Conservation (phyloP, 2,797 vertebrate genomes). For the Etheostoma nigrum region DNA sequence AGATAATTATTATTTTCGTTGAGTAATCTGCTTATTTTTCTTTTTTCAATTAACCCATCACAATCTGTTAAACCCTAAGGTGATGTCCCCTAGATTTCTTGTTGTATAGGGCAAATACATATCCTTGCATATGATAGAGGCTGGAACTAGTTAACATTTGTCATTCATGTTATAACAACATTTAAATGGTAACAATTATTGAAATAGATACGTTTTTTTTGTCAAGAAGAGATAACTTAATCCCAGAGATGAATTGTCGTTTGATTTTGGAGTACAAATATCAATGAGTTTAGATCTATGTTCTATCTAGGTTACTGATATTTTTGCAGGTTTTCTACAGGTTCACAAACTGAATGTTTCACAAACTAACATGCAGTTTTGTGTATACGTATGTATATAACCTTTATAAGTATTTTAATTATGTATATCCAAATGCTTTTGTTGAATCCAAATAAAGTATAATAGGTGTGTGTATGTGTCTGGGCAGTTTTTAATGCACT, state of each 20-base stretch:
- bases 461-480: neutral
- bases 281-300: neutral
- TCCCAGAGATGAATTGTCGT: neutral
- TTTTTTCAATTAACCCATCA: neutral
- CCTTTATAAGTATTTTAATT: constrained; percentile 2
- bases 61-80: neutral
- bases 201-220: neutral
- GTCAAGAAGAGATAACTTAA: neutral
- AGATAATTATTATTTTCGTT: neutral
- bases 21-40: neutral
- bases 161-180: neutral
- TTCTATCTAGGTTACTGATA: neutral
- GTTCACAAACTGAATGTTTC: neutral
- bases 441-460: neutral
- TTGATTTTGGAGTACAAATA: neutral
- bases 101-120: too few relatives aligned
- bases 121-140: neutral
- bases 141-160: neutral
- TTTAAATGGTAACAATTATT: neutral
- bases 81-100: neutral
- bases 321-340: neutral
- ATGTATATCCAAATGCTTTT: neutral
- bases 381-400: neutral
- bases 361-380: neutral
- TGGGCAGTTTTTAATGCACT: constrained; percentile 22